Evolutionary conservation across 2,113 vertebrate species (phyloP).

Genomic region (Bos taurus): DNA sequence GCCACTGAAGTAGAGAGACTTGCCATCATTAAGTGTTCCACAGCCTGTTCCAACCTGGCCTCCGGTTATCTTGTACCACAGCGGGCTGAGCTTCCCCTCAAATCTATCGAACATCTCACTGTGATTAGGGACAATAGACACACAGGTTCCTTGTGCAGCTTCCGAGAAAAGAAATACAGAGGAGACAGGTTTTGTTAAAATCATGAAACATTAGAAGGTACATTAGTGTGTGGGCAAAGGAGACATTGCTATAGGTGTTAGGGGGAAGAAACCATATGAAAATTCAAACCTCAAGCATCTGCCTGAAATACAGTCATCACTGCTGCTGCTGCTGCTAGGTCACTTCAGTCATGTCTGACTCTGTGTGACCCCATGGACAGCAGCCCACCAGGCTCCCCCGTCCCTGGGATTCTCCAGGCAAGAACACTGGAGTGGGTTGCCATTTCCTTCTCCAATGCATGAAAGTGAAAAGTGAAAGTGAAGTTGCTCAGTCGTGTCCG

Average conservation of each 20-base stretch:
- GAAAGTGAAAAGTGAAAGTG: too few relatives aligned
- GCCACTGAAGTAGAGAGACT: slow-evolving; percentile 94
- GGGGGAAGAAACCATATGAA: background rate
- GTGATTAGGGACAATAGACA: slow-evolving; percentile 88
- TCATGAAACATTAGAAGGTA: background rate
- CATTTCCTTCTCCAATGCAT: too few relatives aligned
- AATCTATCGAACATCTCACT: slow-evolving; percentile 96
- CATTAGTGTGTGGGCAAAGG: background rate
- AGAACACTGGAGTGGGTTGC: too few relatives aligned
- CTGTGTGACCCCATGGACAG: too few relatives aligned
- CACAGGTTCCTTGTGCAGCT: slow-evolving; percentile 96
- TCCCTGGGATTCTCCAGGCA: too few relatives aligned
- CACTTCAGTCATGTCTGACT: too few relatives aligned
- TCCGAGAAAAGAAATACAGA: slow-evolving; percentile 54
- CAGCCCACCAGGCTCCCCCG: too few relatives aligned
- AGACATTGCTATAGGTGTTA: background rate
- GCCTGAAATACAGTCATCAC: background rate
- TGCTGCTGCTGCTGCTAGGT: background rate
- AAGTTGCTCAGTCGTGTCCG: too few relatives aligned
- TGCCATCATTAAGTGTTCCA: slow-evolving; percentile 92
- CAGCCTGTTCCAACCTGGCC: slow-evolving; percentile 93
- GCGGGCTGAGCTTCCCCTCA: slow-evolving; percentile 95
- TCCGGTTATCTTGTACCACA: slow-evolving; percentile 94
- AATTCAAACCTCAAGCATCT: background rate
- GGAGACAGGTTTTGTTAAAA: slow-evolving; percentile 62